Evolutionary conservation across 2,797 vertebrate species (phyloP).

Genomic region (Dendrocincla fuliginosa): DNA sequence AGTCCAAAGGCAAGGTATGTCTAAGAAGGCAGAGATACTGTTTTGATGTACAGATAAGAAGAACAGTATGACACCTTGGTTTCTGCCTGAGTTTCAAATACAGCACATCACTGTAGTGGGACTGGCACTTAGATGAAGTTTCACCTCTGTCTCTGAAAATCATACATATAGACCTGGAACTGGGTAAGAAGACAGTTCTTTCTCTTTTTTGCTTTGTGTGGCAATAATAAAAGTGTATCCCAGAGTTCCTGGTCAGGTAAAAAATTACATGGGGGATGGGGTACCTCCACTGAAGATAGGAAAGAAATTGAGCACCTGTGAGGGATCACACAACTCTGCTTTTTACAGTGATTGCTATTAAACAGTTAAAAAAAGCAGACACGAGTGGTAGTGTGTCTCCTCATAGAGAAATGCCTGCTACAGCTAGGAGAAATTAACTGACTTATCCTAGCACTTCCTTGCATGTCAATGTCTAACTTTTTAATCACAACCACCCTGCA

Average conservation of each 20-base stretch:
- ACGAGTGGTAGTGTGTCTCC: neutral
- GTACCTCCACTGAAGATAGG: neutral
- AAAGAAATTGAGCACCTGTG: neutral
- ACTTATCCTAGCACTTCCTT: neutral
- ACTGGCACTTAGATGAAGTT: neutral
- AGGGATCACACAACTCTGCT: neutral
- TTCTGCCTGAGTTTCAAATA: neutral
- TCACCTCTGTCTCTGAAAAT: neutral
- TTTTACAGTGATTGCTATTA: neutral
- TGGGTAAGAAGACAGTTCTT: neutral
- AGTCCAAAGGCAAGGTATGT: neutral
- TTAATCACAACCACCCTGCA: constrained; percentile 7
- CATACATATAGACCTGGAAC: neutral
- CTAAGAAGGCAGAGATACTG: neutral
- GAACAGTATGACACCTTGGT: neutral
- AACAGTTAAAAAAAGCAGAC: neutral
- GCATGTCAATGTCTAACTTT: constrained; percentile 17
- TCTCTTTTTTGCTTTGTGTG: neutral
- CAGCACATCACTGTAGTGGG: neutral
- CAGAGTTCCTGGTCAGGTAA: neutral
- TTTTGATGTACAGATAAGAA: neutral
- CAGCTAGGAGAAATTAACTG: constrained; percentile 8
- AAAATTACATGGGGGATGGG: neutral
- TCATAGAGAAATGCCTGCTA: neutral
- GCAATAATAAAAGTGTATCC: neutral